Evolutionary conservation across 2,113 vertebrate species (phyloP).

Genomic region (Perca fluviatilis): DNA sequence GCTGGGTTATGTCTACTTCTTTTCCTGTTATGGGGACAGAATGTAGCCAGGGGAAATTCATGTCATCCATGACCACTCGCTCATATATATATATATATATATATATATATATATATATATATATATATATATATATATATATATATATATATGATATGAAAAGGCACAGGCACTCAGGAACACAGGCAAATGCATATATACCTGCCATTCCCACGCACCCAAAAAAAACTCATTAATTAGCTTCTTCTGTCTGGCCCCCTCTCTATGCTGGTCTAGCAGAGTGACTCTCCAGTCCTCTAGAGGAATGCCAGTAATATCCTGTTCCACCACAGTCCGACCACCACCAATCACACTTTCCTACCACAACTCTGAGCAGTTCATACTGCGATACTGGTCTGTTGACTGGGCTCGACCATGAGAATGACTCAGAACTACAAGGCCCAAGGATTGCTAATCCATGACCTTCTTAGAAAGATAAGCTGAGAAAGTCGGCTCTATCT

Average conservation of each 20-base stretch:
- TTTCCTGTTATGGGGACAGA: slow-evolving; percentile 53
- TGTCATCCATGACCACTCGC: slow-evolving; percentile 27
- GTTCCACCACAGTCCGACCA: slow-evolving; percentile 44
- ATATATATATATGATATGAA: neutral
- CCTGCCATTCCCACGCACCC: slow-evolving; percentile 11
- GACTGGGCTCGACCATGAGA: slow-evolving; percentile 37
- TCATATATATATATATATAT: neutral
- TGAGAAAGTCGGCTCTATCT: slow-evolving; percentile 61
- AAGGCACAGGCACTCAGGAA: neutral
- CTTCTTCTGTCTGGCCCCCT: neutral
- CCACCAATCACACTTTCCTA: slow-evolving; percentile 72
- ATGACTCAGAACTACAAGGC: slow-evolving; percentile 62
- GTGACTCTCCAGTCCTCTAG: slow-evolving; percentile 35
- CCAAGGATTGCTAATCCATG: slow-evolving; percentile 72
- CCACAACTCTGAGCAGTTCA: slow-evolving; percentile 49
- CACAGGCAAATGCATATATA: slow-evolving; percentile 5
- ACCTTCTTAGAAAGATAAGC: slow-evolving; percentile 76
- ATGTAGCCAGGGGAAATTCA: slow-evolving; percentile 42
- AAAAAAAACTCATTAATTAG: neutral
- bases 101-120: neutral
- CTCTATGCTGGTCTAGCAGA: slow-evolving; percentile 1
- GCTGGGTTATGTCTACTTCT: slow-evolving; percentile 44
- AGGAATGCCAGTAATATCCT: slow-evolving; percentile 45
- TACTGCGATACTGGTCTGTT: slow-evolving; percentile 29
- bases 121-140: neutral